These are phyloP conservation scores for Burhinus bistriatus DNA, from an alignment of 2,113 vertebrate species.

Conservation along the genomic window DNA sequence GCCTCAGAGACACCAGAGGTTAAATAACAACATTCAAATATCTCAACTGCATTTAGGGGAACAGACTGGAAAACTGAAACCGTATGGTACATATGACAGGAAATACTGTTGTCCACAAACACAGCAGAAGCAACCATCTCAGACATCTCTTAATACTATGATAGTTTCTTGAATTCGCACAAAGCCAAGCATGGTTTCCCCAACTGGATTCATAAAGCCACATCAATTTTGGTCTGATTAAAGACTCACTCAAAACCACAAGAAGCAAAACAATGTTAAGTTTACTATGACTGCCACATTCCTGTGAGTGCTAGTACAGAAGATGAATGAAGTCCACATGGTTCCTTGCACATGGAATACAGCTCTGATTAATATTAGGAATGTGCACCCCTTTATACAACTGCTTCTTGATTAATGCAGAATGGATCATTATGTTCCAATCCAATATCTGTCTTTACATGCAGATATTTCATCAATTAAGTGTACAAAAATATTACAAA, in stretches of 20 bases:
- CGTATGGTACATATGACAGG: not conserved
- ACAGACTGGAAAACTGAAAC: slow-evolving; percentile 25
- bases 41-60: not conserved
- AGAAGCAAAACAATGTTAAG: slow-evolving; percentile 49
- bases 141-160: not conserved
- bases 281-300: slow-evolving; percentile 56
- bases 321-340: slow-evolving; percentile 62
- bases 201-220: slow-evolving; percentile 46
- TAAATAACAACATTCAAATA: not conserved
- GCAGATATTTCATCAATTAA: not conserved
- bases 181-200: slow-evolving; percentile 36
- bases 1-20: not conserved
- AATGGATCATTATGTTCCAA: not conserved
- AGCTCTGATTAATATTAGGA: slow-evolving; percentile 9
- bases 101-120: slow-evolving; percentile 24
- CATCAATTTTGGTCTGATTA: slow-evolving; percentile 66
- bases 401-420: not conserved
- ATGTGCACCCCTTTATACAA: not conserved
- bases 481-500: not conserved
- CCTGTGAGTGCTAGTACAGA: slow-evolving; percentile 22
- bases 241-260: slow-evolving; percentile 63
- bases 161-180: not conserved
- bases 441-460: not conserved
- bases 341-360: not conserved
- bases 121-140: slow-evolving; percentile 15